Percentiles rank a stretch among this genome's conserved stretches.
phyloP scores from a whole-genome alignment of 2,888 invertebrate genomes.

The Agrochola macilenta region DNA sequence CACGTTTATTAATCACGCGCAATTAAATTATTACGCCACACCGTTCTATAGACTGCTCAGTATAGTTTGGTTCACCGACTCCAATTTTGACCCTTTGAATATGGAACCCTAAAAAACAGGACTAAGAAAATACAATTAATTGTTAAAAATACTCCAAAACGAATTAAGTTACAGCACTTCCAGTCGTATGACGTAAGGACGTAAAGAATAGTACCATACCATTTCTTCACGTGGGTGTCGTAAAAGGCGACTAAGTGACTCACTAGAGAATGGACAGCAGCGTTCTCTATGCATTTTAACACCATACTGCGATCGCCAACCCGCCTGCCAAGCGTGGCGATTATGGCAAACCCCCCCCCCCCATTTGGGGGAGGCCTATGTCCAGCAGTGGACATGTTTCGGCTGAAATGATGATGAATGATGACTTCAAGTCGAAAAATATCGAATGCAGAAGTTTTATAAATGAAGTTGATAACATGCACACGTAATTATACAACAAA shows the following conservation, averaged over 20 bases:
- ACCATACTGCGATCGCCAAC: too few species aligned
- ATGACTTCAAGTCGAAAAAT: constrained; percentile 8
- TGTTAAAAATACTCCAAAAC: neutral
- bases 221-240: too few species aligned
- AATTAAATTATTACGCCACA: neutral
- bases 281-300: too few species aligned
- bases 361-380: too few species aligned
- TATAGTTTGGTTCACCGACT: neutral
- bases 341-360: too few species aligned
- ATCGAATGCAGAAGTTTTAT: neutral
- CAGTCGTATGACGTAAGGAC: too few species aligned
- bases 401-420: too few species aligned
- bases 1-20: neutral
- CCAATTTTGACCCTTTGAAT: neutral
- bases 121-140: neutral
- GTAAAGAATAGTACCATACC: too few species aligned
- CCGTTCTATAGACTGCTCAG: neutral
- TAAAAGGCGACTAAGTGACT: too few species aligned
- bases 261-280: too few species aligned
- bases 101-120: neutral
- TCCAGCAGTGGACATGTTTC: too few species aligned
- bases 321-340: too few species aligned
- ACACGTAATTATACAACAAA: constrained; percentile 38
- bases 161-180: neutral
- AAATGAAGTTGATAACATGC: constrained; percentile 9